Base-by-base conservation (phyloP, 2,113 vertebrate genomes). In the Mola mola region DNA sequence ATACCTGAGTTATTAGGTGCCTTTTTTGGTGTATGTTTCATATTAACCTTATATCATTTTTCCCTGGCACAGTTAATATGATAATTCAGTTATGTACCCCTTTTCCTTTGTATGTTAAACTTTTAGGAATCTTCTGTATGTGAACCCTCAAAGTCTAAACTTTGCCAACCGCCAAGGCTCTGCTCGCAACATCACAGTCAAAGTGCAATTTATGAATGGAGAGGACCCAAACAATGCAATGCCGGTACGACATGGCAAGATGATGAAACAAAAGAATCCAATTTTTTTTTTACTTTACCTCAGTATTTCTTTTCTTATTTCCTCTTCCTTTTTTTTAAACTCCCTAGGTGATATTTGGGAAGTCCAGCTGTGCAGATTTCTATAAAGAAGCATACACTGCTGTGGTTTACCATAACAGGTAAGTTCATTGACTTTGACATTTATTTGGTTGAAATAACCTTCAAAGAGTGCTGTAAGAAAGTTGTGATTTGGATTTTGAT, bases 151-250 rank as follows among this genome's bases (percentile, higher is more conserved):
- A 86, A 98, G 96, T 89, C 94, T 99, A 73, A 99, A 98, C 88
- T 99, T 99, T 3, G 97, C 97, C 64, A 99, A 98, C 83, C 96
- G 97, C 2, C 97, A 99, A 84, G 97, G 97, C 28, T 99, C 97
- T 33, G 97, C 97, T 37, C 93, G 97, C 75, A 99, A 99, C 34
- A 99, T 99, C 88, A 98, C 97, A 3, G 97, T 99, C 22, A 99
- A 99, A 91, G 96, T 99, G 62, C 97, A 99, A 89, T 98, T 99
- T 79, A 98, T 99, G 97, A 97, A 94, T 1, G 97, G 97, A 41
- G 97, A 99, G 74, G 97, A 99, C 82, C 89, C 93, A 5, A 98
- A 92, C 87, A 98, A 96, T 57, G 96, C 97, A 46, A 95, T 99
- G 96, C 95, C 93, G 89, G 97, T 99, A 93, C 79, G 93, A 68